Conservation (phyloP, 2,797 vertebrate species). For the Percopsis omiscomaycus region DNA sequence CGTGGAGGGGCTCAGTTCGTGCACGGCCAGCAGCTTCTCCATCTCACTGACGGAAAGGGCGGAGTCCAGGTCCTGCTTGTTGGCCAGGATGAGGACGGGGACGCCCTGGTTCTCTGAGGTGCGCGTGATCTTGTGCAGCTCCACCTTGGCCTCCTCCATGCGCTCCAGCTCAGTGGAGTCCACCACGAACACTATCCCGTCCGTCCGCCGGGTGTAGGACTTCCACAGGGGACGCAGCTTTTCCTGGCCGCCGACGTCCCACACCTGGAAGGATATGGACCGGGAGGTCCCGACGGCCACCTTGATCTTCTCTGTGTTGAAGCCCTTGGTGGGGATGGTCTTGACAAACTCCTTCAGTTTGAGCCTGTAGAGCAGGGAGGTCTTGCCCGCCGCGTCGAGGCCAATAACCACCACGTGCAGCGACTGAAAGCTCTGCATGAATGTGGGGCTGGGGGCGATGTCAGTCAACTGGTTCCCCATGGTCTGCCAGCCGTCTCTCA, state of each 20-base stretch:
- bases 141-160: constrained; percentile 88
- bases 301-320: constrained; percentile 89
- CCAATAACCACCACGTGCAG: constrained; percentile 88
- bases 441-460: constrained; percentile 81
- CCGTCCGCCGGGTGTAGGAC: constrained; percentile 87
- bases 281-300: constrained; percentile 80
- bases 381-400: constrained; percentile 86
- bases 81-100: constrained; percentile 86
- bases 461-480: constrained; percentile 92
- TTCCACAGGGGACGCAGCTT: constrained; percentile 90
- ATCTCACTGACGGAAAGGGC: constrained; percentile 79
- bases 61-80: constrained; percentile 85
- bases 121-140: constrained; percentile 86
- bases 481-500: constrained; percentile 50
- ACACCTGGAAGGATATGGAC: constrained; percentile 85
- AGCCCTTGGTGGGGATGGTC: constrained; percentile 89
- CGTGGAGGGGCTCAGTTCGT: constrained; percentile 80
- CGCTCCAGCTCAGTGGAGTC: constrained; percentile 84
- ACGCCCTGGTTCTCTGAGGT: constrained; percentile 89
- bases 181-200: constrained; percentile 89
- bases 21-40: constrained; percentile 83
- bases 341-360: constrained; percentile 90
- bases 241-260: constrained; percentile 91
- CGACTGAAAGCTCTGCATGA: constrained; percentile 84
- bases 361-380: constrained; percentile 87